Base-by-base conservation (phyloP, 2,113 vertebrate species). In the Crotalus horridus region DNA sequence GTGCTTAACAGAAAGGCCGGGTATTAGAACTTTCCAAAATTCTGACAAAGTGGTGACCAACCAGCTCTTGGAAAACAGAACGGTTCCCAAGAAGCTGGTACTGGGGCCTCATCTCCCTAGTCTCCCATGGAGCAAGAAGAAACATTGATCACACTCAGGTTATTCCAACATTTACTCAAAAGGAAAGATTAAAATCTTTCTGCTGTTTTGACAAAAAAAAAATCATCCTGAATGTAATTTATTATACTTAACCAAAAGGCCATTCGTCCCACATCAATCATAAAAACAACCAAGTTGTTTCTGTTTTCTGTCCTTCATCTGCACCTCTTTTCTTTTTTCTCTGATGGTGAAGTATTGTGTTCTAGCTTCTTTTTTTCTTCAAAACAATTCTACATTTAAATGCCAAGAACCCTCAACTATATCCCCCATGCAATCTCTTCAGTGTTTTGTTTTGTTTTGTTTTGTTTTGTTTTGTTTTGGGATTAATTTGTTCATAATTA, bases 101-200 rank as follows among this genome's bases (percentile, higher is more conserved):
- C 54, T 54, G 54, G 54, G 54, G 11, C 54, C 54, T 54, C 54
- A 54, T 54, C 54, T 54, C 54, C 54, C 2, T 54, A 54, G 0
- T 15, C 54, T 54, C 54, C 54, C 54, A 54, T 54, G 54, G 54
- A 54, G 54, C 12, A 54, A 54, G 54, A 15, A 51, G 8, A 51
- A 51, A 51, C 48, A 51, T 51, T 51, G 48, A 51, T 51, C 48
- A 51, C 54, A 12, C 11, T 54, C 54, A 54, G 54, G 54, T 15
- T 96, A 94, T 87, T 55, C 93, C 95, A 94, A 95, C 93, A 93
- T 89, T 94, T 94, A 96, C 93, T 96, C 91, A 95, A 96, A 91
- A 96, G 96, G 93, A 91, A 90, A 95, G 89, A 93, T 89, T 90
- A 94, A 89, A 95, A 58, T 90, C 61, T 74, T 96, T 96, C 95